Evolutionary conservation across 92 coral and sea anemone genomes (phyloP), one percentile per base, ranked within the genome.

Genomic region (Palythoa caribaeorum): DNA sequence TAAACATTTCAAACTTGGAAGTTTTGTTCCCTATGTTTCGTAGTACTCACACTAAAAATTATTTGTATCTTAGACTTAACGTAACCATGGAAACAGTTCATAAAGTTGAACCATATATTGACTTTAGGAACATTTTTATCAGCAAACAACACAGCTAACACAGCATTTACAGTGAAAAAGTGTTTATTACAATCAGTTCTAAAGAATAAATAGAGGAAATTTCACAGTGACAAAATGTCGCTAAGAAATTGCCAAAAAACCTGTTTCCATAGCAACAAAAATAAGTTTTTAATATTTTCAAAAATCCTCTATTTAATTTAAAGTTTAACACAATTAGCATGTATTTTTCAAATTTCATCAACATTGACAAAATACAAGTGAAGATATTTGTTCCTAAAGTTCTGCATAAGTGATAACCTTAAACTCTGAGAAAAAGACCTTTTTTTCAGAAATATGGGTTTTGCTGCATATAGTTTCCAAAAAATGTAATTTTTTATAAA

Each of bases 351-450:
- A 73, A 73, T 73, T 38, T 73, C 51, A 36, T 37, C 77, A 73
- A 37, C 51, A 73, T 36, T 73, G 51, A 73, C 77, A 37, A 37
- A 73, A 0, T 38, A 73, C 48, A 73, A 38, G 77, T 15, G 10
- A 52, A 73, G 77, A 73, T 38, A 38, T 37, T 7, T 69, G 73
- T 69, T 69, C 40, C 73, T 1, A 69, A 69, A 69, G 73, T 69
- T 17, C 36, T 69, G 28, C 20, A 13, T n/a, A 10, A 3, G 52
- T 73, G 77, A 38, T 52, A 38, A 73, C 77, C 77, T 73, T 73
- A 39, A 73, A 73, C 77, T 73, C 77, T 73, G 77, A 73, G 77
- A 73, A 73, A 73, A 73, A 73, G 20, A 12, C 77, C 48, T 44
- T 44, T 44, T 28, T n/a, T 44, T 44, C 48, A 44, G 48, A 44